phyloP scores from a whole-genome alignment of 2,113 vertebrate genomes.

The Haemorhous mexicanus region DNA sequence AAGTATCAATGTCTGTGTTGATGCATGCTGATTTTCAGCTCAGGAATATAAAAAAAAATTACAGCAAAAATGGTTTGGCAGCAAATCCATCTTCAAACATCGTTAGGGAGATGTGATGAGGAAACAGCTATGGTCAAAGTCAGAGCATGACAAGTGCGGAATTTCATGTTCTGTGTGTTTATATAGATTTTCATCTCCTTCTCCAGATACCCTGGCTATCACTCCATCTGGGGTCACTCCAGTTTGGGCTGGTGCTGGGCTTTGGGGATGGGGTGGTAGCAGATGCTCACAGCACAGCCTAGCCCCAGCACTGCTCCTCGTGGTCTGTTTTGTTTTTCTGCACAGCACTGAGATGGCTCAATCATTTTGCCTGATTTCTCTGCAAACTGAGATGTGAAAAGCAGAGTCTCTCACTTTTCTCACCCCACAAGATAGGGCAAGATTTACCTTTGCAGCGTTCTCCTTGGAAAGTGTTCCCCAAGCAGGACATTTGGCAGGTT shows the following conservation, averaged over 20 bases:
- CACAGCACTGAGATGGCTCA: neutral
- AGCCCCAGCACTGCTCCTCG: neutral
- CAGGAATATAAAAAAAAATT: neutral
- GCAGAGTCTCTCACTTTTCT: neutral
- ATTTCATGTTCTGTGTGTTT: neutral
- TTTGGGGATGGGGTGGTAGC: neutral
- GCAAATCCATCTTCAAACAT: neutral
- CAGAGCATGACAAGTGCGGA: neutral
- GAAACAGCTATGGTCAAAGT: neutral
- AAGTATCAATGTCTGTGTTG: neutral
- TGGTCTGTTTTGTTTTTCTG: neutral
- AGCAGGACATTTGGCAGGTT: neutral
- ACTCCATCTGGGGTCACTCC: neutral
- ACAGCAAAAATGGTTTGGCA: neutral
- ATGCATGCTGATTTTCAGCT: neutral
- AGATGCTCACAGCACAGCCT: neutral
- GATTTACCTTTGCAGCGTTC: neutral
- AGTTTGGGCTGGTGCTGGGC: neutral
- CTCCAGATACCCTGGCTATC: neutral
- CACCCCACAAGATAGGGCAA: neutral
- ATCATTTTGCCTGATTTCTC: neutral
- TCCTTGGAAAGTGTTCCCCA: neutral
- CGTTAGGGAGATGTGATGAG: neutral
- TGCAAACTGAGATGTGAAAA: neutral
- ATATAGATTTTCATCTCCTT: neutral